phyloP scores from a whole-genome alignment of 2,888 invertebrate species.

The Drosophila yooni region DNA sequence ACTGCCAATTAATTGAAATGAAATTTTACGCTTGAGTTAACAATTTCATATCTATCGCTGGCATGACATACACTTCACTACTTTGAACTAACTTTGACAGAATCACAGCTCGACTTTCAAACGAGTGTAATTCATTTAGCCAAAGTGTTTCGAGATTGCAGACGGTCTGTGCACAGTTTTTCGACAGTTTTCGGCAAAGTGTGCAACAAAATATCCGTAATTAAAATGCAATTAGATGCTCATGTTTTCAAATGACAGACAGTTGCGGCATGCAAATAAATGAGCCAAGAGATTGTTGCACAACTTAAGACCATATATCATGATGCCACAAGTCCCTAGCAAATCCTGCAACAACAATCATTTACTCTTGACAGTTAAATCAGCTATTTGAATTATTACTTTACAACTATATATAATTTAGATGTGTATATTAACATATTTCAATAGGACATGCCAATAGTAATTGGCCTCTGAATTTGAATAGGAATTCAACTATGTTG shows the following conservation, averaged over 20 bases:
- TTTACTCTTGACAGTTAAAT: background rate
- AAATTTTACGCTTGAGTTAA: background rate
- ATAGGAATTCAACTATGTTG: no score
- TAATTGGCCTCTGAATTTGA: no score
- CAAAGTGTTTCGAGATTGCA: background rate
- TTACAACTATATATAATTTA: background rate
- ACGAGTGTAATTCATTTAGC: background rate
- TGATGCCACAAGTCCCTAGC: background rate
- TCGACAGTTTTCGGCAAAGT: background rate
- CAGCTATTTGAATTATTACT: background rate
- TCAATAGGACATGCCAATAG: no score
- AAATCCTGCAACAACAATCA: background rate
- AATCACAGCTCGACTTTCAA: background rate
- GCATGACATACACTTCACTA: background rate
- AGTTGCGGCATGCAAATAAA: background rate
- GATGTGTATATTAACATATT: background rate
- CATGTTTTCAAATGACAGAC: background rate
- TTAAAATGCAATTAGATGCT: slow-evolving; percentile 42
- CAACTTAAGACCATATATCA: background rate
- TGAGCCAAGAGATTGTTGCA: background rate
- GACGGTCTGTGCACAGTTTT: background rate
- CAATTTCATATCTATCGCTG: background rate
- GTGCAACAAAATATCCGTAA: slow-evolving; percentile 37
- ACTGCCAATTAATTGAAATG: slow-evolving; percentile 26
- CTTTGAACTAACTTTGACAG: background rate